Evolutionary conservation across 2,113 vertebrate species (phyloP).

Genomic region (Psilopsiagon aurifrons): DNA sequence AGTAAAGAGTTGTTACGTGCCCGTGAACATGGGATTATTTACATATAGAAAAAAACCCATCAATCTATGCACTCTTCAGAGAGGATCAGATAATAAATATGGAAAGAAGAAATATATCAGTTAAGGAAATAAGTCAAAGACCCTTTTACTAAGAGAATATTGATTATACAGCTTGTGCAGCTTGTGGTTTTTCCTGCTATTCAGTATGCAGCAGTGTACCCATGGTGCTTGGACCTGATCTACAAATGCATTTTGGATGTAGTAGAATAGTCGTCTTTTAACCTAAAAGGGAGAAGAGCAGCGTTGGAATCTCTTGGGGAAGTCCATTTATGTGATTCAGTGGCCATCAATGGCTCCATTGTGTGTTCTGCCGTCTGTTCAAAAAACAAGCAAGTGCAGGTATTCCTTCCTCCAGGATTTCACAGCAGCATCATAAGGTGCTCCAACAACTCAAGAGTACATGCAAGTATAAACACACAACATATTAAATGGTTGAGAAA

Average conservation of each 20-base stretch:
- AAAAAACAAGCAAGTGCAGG: not conserved
- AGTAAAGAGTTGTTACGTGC: not conserved
- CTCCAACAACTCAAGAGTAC: not conserved
- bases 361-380: not conserved
- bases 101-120: not conserved
- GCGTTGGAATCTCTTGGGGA: not conserved
- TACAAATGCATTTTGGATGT: not conserved
- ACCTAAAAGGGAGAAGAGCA: not conserved
- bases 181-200: not conserved
- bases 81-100: not conserved
- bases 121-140: not conserved
- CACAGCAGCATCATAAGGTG: not conserved
- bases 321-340: not conserved
- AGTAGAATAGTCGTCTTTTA: not conserved
- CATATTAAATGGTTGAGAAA: not conserved
- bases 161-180: not conserved
- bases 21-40: not conserved
- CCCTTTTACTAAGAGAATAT: not conserved
- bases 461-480: fast-evolving
- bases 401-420: not conserved
- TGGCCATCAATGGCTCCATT: not conserved
- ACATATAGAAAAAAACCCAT: not conserved
- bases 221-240: not conserved
- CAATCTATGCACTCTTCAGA: not conserved
- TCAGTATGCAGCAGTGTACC: not conserved